Percentiles rank a stretch among this genome's conserved stretches.
Evolutionary conservation across 1,140 invertebrate species (phyloP).

Genomic region (Papilio helenus): DNA sequence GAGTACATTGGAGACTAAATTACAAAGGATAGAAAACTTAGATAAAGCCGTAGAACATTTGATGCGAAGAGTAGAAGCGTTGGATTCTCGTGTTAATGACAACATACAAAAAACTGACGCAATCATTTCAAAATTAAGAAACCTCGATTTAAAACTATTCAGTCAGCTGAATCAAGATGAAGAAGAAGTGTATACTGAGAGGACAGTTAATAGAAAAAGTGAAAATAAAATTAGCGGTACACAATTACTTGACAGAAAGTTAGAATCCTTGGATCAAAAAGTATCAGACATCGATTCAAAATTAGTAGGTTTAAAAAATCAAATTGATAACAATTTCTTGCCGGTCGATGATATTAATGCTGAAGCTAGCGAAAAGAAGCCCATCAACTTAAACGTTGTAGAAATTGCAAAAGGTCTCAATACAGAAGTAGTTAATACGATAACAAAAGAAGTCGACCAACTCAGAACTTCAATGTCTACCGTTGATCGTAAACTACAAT

Average conservation of each 20-base stretch:
- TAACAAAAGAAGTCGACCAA: conserved; percentile 89
- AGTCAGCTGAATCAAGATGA: conserved; percentile 74
- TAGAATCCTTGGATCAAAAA: conserved; percentile 90
- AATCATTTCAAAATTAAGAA: conserved; percentile 89
- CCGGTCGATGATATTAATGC: conserved; percentile 91
- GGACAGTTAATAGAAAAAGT: conserved; percentile 58
- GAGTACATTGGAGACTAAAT: conserved; percentile 92
- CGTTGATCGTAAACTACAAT: conserved; percentile 92
- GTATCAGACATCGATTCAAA: conserved; percentile 92
- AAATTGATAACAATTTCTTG: conserved; percentile 91
- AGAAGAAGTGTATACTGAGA: conserved; percentile 65
- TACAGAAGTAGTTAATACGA: conserved; percentile 89
- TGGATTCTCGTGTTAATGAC: conserved; percentile 91
- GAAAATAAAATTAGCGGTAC: conserved; percentile 70
- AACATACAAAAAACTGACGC: conserved; percentile 93
- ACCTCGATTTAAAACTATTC: conserved; percentile 88
- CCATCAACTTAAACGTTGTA: conserved; percentile 90
- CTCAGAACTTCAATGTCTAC: conserved; percentile 88
- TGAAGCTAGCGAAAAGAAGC: conserved; percentile 93
- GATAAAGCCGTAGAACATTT: conserved; percentile 93
- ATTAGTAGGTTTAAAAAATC: conserved; percentile 89
- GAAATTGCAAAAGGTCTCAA: conserved; percentile 91
- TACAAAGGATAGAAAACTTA: conserved; percentile 93
- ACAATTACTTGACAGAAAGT: conserved; percentile 83
- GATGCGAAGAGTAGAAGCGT: conserved; percentile 90